Evolutionary conservation across 2,797 vertebrate species (phyloP), one percentile per base, ranked within the genome.

Genomic region (Alauda arvensis): DNA sequence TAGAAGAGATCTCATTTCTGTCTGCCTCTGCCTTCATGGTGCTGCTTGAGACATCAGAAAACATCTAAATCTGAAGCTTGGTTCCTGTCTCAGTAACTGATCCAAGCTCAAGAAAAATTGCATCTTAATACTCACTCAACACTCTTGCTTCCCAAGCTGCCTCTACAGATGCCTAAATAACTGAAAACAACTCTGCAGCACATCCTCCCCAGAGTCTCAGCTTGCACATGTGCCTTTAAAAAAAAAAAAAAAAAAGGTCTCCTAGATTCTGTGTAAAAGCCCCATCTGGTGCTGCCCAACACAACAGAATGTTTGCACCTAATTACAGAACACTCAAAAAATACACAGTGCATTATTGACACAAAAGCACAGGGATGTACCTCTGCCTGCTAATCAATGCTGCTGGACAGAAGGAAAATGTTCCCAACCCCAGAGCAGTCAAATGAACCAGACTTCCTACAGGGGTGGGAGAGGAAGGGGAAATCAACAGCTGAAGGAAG

Each of bases 241-340:
- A 77, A 75, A 45, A 20, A 29, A 13, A 25, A 26, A 34, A 42
- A 48, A 49, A 40, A 29, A 18, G 18, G 4, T 63, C 59, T 70
- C 72, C 56, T 77, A 91, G 82, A 75, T 63, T 87, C 40, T 25
- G 45, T 90, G 83, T 24, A 87, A 89, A 93, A 85, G 83, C 61
- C 85, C 91, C 93, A 94, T 88, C 88, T 94, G 94, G 92, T 83
- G 90, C 90, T 62, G 87, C 48, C 85, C 63, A 34, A 93, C 87
- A 90, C 75, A 83, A 79, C 88, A 92, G 90, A 79, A 81, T 83
- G 88, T 75, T 94, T 94, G 83, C 55, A 82, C 77, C 87, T 91
- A 87, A 91, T 94, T 90, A 89, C 67, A 74, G 53, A 15, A 78
- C 74, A 56, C 70, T 92, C 88, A 37, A 88, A 92, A 94, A 88